Evolutionary conservation across 2,888 invertebrate genomes (phyloP).

Genomic region (Halictus quadricinctus): DNA sequence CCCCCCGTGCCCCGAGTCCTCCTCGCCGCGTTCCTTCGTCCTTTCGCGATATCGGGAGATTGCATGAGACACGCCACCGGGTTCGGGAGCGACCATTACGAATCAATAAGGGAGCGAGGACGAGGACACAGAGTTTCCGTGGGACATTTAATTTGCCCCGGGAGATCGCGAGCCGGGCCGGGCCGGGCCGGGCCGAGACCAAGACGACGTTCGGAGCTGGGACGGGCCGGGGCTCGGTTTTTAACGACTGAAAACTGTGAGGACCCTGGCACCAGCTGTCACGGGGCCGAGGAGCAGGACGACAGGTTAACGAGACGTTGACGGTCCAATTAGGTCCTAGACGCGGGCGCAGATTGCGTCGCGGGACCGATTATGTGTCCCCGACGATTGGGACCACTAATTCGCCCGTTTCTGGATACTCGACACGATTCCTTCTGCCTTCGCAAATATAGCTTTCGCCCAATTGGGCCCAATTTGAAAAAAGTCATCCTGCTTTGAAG

Average conservation of each 20-base stretch:
- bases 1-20: background rate
- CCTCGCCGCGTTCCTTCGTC: slow-evolving; percentile 46
- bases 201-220: slow-evolving; percentile 15
- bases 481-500: background rate
- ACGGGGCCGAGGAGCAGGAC: slow-evolving; percentile 62
- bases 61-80: slow-evolving; percentile 71
- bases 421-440: background rate
- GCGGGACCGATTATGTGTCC: slow-evolving; percentile 10
- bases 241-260: slow-evolving; percentile 60
- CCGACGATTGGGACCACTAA: background rate
- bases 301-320: slow-evolving; percentile 79
- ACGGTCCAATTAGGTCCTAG: slow-evolving; percentile 80
- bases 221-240: slow-evolving; percentile 37
- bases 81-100: slow-evolving; percentile 66
- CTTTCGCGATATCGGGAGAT: slow-evolving; percentile 68
- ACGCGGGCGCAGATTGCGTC: slow-evolving; percentile 61
- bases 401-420: background rate
- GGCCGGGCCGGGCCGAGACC: slow-evolving; percentile 6
- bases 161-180: slow-evolving; percentile 64
- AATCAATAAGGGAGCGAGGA: slow-evolving; percentile 69
- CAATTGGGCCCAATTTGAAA: background rate
- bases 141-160: slow-evolving; percentile 77
- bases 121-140: slow-evolving; percentile 66
- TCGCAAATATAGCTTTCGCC: too few species aligned
- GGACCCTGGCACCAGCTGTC: slow-evolving; percentile 77